Evolutionary conservation across 1,140 invertebrate species (phyloP).

Genomic region (Leptoteleia sp.): DNA sequence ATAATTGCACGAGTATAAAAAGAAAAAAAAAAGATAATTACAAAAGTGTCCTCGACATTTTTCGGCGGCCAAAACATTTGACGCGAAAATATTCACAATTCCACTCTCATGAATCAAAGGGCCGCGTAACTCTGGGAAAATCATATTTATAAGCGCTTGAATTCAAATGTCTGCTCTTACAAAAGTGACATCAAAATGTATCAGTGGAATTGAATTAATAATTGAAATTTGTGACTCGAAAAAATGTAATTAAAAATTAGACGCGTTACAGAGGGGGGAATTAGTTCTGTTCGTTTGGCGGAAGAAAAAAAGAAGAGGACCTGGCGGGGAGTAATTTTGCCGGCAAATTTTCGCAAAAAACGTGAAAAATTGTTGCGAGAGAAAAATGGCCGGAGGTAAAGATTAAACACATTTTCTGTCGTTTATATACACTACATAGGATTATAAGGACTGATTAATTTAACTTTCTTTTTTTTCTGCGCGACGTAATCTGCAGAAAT

Average conservation of each 20-base stretch:
- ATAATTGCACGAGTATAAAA: too few species aligned
- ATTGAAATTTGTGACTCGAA: neutral
- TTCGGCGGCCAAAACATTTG: too few species aligned
- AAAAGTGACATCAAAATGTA: neutral
- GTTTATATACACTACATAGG: constrained; percentile 54
- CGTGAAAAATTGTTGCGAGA: constrained; percentile 48
- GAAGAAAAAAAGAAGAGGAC: constrained; percentile 23
- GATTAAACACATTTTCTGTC: constrained; percentile 62
- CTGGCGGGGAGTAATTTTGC: constrained; percentile 32
- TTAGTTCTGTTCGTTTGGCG: constrained; percentile 35
- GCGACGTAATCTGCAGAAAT: constrained; percentile 58
- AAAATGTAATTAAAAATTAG: constrained; percentile 31
- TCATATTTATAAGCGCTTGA: too few species aligned
- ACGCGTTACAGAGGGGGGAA: constrained; percentile 8
- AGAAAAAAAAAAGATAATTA: too few species aligned
- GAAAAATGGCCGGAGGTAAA: constrained; percentile 45
- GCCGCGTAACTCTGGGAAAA: too few species aligned
- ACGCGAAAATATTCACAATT: too few species aligned
- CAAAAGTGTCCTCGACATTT: too few species aligned
- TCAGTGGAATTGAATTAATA: neutral
- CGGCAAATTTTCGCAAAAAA: constrained; percentile 21
- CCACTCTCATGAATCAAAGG: too few species aligned
- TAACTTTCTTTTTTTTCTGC: constrained; percentile 31
- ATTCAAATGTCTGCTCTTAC: too few species aligned
- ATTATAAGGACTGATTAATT: constrained; percentile 67